Evolutionary conservation across 92 coral and sea anemone genomes (phyloP), one percentile per base, ranked within the genome.

Genomic region (Zoanthus sociatus): DNA sequence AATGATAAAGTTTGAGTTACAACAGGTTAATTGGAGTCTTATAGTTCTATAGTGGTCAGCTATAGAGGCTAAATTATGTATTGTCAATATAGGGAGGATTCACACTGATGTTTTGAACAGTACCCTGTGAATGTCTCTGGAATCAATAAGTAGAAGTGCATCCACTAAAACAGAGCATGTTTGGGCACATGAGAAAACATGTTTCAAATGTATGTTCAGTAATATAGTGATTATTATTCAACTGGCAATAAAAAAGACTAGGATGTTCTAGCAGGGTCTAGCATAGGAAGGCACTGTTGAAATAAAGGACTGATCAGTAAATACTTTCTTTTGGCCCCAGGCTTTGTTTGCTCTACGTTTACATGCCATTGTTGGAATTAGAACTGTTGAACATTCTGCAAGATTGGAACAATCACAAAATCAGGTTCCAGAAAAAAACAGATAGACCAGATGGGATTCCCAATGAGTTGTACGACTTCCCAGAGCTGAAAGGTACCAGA

Each of bases 381-480:
- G 75, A 70, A 70, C 15, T 70, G 75, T 70, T 37, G 31, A 70
- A 70, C 75, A 70, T 70, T 53, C 18, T 32, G 50, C 79, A 89
- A 67, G 92, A 89, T 61, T 89, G 89, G 92, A 89, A 89, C 53
- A 44, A 55, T 17, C 89, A 90, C 81, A 84, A 51, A 72, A 90
- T 89, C n/a, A 50, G 92, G 68, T 54, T 85, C 10, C 92, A 90
- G 89, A 84, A 78, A 37, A 73, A 84, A 60, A 78, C 71, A 75
- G 86, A 89, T 60, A 66, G 89, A 26, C 92, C 89, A 67, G 58
- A 73, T 85, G 92, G 92, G 11, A 71, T 89, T 11, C 92, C 92
- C 20, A 50, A 89, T 89, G 92, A 89, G 9, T 70, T 83, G 63
- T 84, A 53, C 84, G 88, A 83, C 75, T 89, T 89, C 31, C 64